Base-by-base conservation (phyloP, 2,888 invertebrate species). In the Dolomedes plantarius region DNA sequence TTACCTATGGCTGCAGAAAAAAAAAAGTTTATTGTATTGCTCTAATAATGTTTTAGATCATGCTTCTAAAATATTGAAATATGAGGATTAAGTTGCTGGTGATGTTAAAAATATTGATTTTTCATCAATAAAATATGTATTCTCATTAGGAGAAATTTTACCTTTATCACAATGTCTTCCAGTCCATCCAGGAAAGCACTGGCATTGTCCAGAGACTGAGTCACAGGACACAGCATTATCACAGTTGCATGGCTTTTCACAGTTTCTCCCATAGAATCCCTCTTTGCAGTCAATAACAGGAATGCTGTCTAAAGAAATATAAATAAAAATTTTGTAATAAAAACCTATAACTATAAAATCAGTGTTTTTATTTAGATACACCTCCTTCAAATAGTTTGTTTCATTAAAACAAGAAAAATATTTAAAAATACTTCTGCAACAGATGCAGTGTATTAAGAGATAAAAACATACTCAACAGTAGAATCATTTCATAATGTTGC, bases 121-220 rank as follows among this genome's bases (percentile, higher is more conserved):
- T n/a, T n/a, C n/a, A n/a, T n/a, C n/a, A n/a, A n/a, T n/a, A n/a
- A n/a, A n/a, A n/a, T n/a, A n/a, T n/a, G n/a, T n/a, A n/a, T n/a
- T n/a, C n/a, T n/a, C n/a, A n/a, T n/a, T n/a, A n/a, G n/a, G 9
- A 36, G 36, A 36, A 36, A 36, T 36, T 36, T 50, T 68, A 87
- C 87, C 76, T 80, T 72, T 36, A 7, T 83, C 85, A 89, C 93
- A 93, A 16, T 89, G 89, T 11, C 89, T 89, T 7, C 92, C 92
- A 56, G 89, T 90, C 89, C 90, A 93, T 1, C 93, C 93, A 5
- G 92, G 90, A 36, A 91, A 91, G 91, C 97, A 97, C 27, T 95
- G 93, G 89, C 97, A 97, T 0, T 94, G 94, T 89, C 97, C 97
- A 90, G 96, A 95, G 23, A 95, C 91, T 0, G 97, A 95, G 32